Evolutionary conservation across 2,888 invertebrate genomes (phyloP).

Genomic region (Hydraecia micacea): DNA sequence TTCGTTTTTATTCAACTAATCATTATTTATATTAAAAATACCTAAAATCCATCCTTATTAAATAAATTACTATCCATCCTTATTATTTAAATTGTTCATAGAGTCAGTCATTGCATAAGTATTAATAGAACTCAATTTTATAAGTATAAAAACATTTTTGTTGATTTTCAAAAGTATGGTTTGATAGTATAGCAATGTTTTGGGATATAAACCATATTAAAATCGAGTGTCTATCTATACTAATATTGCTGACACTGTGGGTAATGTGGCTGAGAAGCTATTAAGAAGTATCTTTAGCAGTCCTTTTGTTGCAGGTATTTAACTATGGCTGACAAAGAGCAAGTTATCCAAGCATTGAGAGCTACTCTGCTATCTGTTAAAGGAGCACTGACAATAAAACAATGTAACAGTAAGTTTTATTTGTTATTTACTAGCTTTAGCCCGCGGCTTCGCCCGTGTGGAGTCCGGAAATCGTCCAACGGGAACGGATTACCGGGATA

Average conservation of each 20-base stretch:
- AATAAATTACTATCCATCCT: too few species aligned
- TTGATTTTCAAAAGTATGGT: not conserved
- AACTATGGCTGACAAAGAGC: conserved; percentile 85
- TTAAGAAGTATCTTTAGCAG: not conserved
- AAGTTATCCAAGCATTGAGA: conserved; percentile 86
- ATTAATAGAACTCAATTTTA: too few species aligned
- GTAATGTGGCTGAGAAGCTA: not conserved
- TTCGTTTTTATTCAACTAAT: too few species aligned
- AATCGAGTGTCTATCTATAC: not conserved
- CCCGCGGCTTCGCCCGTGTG: too few species aligned
- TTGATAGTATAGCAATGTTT: conserved; percentile 1
- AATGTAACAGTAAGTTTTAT: conserved; percentile 88
- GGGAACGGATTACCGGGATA: not conserved
- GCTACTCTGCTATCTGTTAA: conserved; percentile 89
- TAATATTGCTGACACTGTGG: not conserved
- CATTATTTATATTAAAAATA: too few species aligned
- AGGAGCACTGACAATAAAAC: conserved; percentile 86
- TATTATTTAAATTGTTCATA: too few species aligned
- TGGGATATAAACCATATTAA: not conserved
- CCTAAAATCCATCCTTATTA: too few species aligned
- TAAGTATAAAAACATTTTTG: too few species aligned
- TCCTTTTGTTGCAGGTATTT: conserved; percentile 31
- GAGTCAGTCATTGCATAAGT: too few species aligned
- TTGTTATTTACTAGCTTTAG: not conserved
- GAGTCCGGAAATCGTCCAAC: too few species aligned